Evolutionary conservation across 1,140 invertebrate species (phyloP).

Genomic region (Notospermus geniculatus): DNA sequence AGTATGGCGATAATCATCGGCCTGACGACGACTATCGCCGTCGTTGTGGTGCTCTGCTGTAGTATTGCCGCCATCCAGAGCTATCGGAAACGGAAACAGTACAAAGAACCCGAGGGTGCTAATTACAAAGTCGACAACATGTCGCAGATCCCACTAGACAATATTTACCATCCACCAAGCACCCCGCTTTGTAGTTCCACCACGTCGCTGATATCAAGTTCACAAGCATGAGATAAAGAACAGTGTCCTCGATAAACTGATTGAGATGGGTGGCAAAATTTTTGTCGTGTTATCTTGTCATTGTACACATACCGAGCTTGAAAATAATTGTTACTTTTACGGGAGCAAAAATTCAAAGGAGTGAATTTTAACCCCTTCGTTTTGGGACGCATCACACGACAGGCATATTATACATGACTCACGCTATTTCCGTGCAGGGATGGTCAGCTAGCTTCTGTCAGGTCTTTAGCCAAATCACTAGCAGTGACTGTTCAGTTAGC

Average conservation of each 20-base stretch:
- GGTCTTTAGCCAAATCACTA: too few species aligned
- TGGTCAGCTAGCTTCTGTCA: too few species aligned
- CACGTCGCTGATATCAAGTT: slow-evolving; percentile 39
- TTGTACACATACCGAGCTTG: too few species aligned
- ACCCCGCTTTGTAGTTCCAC: slow-evolving; percentile 44
- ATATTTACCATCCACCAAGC: slow-evolving; percentile 37
- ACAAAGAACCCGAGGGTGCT: slow-evolving; percentile 39
- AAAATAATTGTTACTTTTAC: too few species aligned
- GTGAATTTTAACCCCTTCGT: too few species aligned
- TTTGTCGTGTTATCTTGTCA: too few species aligned
- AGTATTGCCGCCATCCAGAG: slow-evolving; percentile 36
- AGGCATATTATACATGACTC: too few species aligned
- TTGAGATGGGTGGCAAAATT: too few species aligned
- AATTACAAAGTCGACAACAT: slow-evolving; percentile 36
- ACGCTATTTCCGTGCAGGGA: too few species aligned
- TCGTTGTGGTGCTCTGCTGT: slow-evolving; percentile 42
- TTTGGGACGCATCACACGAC: too few species aligned
- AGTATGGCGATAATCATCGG: slow-evolving; percentile 45
- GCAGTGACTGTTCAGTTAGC: too few species aligned
- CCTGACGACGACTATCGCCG: slow-evolving; percentile 37
- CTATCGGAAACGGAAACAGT: slow-evolving; percentile 49
- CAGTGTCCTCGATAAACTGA: neutral
- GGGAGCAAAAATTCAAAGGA: too few species aligned
- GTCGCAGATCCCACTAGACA: slow-evolving; percentile 54
- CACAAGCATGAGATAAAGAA: slow-evolving; percentile 7